Percentiles rank a stretch among this genome's conserved stretches.
phyloP scores from a whole-genome alignment of 2,113 vertebrate species.

The Ophiodon elongatus region DNA sequence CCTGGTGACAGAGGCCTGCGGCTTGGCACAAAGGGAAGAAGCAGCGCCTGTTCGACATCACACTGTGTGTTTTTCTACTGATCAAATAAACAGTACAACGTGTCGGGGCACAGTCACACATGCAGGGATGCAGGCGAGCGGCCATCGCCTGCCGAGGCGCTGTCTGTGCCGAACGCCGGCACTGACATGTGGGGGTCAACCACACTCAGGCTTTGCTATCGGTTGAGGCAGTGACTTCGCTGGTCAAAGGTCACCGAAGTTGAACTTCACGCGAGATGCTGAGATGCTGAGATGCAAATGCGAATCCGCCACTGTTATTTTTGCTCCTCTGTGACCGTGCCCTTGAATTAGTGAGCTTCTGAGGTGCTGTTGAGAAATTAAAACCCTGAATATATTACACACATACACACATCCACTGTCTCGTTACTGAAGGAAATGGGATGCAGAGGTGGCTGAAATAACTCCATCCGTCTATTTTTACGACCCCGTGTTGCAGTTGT shows the following conservation, averaged over 20 bases:
- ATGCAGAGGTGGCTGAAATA: neutral
- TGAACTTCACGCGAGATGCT: neutral
- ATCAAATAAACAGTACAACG: too few relatives aligned
- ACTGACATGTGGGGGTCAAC: too few relatives aligned
- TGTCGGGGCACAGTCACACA: neutral
- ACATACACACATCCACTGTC: neutral
- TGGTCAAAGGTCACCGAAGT: neutral
- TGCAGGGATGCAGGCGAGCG: too few relatives aligned
- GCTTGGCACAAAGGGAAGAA: neutral
- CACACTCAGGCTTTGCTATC: too few relatives aligned
- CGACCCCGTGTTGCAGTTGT: neutral
- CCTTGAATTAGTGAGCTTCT: neutral
- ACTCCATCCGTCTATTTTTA: neutral
- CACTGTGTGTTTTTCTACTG: neutral
- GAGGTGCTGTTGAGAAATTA: neutral
- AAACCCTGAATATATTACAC: neutral
- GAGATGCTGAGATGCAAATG: neutral
- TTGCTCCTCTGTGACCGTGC: too few relatives aligned
- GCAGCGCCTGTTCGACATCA: neutral
- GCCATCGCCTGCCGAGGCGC: too few relatives aligned
- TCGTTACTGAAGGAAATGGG: neutral
- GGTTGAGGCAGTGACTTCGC: too few relatives aligned
- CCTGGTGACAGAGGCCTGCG: neutral
- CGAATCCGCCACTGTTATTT: too few relatives aligned
- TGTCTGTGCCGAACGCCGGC: neutral